Base-by-base conservation (phyloP, 2,113 vertebrate genomes). In the Strigops habroptila region DNA sequence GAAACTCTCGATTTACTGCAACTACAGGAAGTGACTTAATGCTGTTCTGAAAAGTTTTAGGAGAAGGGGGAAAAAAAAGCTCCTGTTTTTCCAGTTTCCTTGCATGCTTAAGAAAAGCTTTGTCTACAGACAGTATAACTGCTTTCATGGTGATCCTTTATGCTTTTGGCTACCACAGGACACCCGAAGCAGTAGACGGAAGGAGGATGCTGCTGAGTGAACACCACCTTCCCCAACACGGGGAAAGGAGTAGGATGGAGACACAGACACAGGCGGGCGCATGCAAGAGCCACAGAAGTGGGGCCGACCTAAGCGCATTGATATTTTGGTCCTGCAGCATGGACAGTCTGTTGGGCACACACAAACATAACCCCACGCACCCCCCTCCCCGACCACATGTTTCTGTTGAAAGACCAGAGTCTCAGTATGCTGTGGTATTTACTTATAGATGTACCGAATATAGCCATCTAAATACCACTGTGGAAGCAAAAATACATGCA, bases 1-100 rank as follows among this genome's bases (percentile, higher is more conserved):
- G 0, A 28, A 48, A 33, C 25, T 46, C 51, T n/a, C 33, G 19
- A 59, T 53, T 90, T 79, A 37, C 35, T 64, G 90, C 85, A 82
- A 12, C 43, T 95, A 65, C 90, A 90, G 92, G 92, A 94, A 95
- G 90, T 95, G 92, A 93, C 88, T 93, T 90, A 85, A 94, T 91
- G 70, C 62, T 75, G 41, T 30, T 51, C 70, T 68, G 69, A 86
- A 82, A 90, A 63, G 82, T 74, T 91, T 73, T n/a, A 39, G 27
- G 12, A 24, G 35, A 8, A 13, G 41, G 37, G 12, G 16, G 6
- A 2, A 6, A 8, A 2, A 5, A 7, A 1, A 27, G 22, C 87
- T 70, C 84, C 91, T 64, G 87, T 93, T 94, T 96, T 95, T 94
- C 95, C 79, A 90, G 88, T 93, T 83, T 86, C 44, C 44, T 73